These are phyloP conservation scores for Anagrus nilaparvatae DNA, from an alignment of 1,140 invertebrate genomes.

Conservation along the genomic window DNA sequence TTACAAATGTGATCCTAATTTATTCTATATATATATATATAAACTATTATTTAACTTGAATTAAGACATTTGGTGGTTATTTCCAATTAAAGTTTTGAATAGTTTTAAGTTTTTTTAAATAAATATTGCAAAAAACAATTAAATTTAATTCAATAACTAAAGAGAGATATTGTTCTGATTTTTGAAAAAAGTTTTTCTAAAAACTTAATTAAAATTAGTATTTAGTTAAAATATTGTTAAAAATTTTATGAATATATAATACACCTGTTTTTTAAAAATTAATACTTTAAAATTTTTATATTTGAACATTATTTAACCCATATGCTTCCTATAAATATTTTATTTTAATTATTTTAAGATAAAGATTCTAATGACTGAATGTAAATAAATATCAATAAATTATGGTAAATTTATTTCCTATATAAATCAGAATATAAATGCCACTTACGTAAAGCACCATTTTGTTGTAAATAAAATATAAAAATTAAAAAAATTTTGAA, in stretches of 20 bases:
- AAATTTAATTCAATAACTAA: neutral
- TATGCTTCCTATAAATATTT: no score
- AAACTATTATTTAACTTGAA: no score
- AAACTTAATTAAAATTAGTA: neutral
- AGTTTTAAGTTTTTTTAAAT: neutral
- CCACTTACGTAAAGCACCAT: no score
- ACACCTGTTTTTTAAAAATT: constrained; percentile 10
- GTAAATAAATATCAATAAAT: no score
- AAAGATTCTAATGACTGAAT: constrained; percentile 2
- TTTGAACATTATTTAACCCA: no score
- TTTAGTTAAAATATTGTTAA: neutral
- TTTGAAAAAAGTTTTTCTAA: neutral
- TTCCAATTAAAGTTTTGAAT: constrained; percentile 6
- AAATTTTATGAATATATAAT: neutral
- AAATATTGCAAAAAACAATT: neutral
- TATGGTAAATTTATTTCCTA: no score
- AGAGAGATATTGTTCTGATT: neutral
- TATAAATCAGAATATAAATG: no score
- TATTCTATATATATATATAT: no score
- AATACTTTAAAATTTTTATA: constrained; percentile 5
- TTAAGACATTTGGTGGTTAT: no score
- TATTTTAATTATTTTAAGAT: neutral
- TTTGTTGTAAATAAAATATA: no score
- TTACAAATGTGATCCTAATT: no score
- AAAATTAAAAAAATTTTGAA: no score